phyloP scores from a whole-genome alignment of 2,888 invertebrate genomes.

The Lycocerus yunnanus region DNA sequence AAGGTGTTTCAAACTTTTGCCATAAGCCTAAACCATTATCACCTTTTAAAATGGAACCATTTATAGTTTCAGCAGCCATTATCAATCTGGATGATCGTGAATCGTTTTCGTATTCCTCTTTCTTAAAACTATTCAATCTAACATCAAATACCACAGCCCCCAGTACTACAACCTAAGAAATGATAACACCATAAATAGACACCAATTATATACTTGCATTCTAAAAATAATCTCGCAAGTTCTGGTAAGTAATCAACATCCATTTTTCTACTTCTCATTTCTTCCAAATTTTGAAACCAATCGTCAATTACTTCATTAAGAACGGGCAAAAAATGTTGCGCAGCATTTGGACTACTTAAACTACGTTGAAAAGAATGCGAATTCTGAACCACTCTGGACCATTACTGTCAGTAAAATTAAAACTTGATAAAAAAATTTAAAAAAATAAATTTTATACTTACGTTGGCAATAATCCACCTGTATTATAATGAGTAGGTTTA shows the following conservation, averaged over 20 bases:
- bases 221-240: conserved; percentile 75
- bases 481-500: conserved; percentile 74
- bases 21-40: conserved; percentile 75
- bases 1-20: conserved; percentile 72
- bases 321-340: conserved; percentile 67
- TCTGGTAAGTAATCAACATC: conserved; percentile 69
- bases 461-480: conserved; percentile 85
- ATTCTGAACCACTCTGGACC: conserved; percentile 82
- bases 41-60: conserved; percentile 69
- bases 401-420: conserved; percentile 68
- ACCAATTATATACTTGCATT: conserved; percentile 65
- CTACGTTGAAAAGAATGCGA: conserved; percentile 79
- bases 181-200: background rate
- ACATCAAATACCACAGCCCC: conserved; percentile 74
- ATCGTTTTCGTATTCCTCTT: conserved; percentile 60
- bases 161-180: conserved; percentile 64
- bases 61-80: conserved; percentile 73
- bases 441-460: conserved; percentile 55
- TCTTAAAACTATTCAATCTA: conserved; percentile 69
- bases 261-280: conserved; percentile 41
- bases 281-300: conserved; percentile 63
- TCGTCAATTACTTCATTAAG: conserved; percentile 69
- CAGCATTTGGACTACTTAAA: conserved; percentile 72
- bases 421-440: background rate
- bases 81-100: conserved; percentile 74